Evolutionary conservation across 2,888 invertebrate species (phyloP).

Genomic region (Archaeoteleia sp.): DNA sequence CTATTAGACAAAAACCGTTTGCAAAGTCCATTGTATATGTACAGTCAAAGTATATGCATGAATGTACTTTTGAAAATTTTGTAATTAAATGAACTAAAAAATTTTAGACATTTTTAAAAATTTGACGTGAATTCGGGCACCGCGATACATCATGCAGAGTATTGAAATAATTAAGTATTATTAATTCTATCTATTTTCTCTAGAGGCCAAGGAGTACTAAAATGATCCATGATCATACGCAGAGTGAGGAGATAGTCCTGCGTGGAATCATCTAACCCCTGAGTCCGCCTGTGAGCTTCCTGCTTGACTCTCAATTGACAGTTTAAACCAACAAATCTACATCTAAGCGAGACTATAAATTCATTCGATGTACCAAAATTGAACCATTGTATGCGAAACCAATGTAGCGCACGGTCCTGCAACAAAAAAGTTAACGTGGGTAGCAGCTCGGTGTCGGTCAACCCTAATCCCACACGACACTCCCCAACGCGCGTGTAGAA

Average conservation of each 20-base stretch:
- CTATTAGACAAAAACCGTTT: too few species aligned
- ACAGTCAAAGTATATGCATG: too few species aligned
- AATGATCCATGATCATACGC: not conserved
- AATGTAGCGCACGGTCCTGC: not conserved
- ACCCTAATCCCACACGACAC: not conserved
- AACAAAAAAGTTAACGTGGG: not conserved
- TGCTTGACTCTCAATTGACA: not conserved
- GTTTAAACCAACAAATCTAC: not conserved
- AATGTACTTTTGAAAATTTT: too few species aligned
- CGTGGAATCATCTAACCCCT: not conserved
- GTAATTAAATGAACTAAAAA: too few species aligned
- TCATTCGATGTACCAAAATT: not conserved
- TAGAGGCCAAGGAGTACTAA: not conserved
- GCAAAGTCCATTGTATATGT: too few species aligned
- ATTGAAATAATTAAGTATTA: too few species aligned
- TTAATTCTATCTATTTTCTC: too few species aligned
- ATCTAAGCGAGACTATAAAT: not conserved
- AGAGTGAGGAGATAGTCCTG: not conserved
- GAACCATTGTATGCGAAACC: not conserved
- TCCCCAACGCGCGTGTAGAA: not conserved
- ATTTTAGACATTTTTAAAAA: too few species aligned
- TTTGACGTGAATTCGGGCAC: too few species aligned
- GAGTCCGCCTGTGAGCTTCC: not conserved
- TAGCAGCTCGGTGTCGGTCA: not conserved
- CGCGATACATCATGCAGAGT: too few species aligned